Evolutionary conservation across 37 sponge, comb jelly and placozoan species (phyloP), one percentile per base, ranked within the genome.

Genomic region (Ianthella basta): DNA sequence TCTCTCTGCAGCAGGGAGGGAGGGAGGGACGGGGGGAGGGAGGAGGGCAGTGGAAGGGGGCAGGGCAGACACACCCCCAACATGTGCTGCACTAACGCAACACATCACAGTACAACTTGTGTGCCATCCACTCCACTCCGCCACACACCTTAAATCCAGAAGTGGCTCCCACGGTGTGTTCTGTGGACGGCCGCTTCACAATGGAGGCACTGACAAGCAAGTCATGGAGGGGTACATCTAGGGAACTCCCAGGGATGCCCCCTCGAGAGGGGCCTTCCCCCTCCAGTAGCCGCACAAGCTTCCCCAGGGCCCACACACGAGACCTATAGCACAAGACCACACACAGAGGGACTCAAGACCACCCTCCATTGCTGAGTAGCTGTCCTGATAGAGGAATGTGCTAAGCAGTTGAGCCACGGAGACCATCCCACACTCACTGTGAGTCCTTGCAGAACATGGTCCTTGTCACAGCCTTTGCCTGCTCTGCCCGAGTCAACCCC

Each of bases 201-300:
- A 40, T 39, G 20, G 54, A 41, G 41, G 59, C 79, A 41, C 35
- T 34, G 6, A 65, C 14, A 12, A 88, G 59, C 16, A 88, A 1
- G 55, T 88, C 84, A 55, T 88, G 88, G 12, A 88, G 79, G 54
- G 25, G 23, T 19, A 44, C n/a, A 13, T 19, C 21, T 0, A 44
- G 78, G 50, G 50, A 44, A 8, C 50, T 44, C 6, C 50, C 50
- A 44, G 50, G 50, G 50, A 44, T 44, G 8, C 50, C 50, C 50
- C 50, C 50, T 10, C 8, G 50, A 36, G 78, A 8, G 0, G 50
- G 15, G n/a, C n/a, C 44, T 21, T 24, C n/a, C 50, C 24, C 21
- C 78, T 75, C 78, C 15, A 75, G 54, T 50, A 41, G 2, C n/a
- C 2, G 37, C 23, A 75, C 3, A 24, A 75, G 78, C 24, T 75